Evolutionary conservation across 2,113 vertebrate genomes (phyloP).

Genomic region (Dolichallabes microphthalmus): DNA sequence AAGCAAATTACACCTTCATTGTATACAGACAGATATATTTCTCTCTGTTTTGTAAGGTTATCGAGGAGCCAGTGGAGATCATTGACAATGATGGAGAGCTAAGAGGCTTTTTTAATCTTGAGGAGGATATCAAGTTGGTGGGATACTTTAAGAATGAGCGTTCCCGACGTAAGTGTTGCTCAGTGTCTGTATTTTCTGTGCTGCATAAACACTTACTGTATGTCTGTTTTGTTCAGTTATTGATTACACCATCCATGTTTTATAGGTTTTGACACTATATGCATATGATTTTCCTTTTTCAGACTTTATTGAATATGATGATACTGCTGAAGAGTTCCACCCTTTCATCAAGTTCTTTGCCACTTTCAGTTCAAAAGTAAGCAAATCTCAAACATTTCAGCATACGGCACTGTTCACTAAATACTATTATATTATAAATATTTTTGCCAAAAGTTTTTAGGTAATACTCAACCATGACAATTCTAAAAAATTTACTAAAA

Average conservation of each 20-base stretch:
- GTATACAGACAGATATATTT: not conserved
- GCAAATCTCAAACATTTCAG: not conserved
- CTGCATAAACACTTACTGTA: not conserved
- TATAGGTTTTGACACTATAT: not conserved
- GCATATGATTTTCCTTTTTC: slow-evolving; percentile 37
- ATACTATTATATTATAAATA: not conserved
- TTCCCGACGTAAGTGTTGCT: slow-evolving; percentile 78
- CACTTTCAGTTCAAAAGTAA: slow-evolving; percentile 88
- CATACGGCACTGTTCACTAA: not conserved
- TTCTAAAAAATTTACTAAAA: not conserved
- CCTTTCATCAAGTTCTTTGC: slow-evolving; percentile 90
- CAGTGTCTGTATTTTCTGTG: not conserved
- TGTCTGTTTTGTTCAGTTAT: not conserved
- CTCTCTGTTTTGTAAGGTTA: slow-evolving; percentile 65
- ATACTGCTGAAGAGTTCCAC: slow-evolving; percentile 88
- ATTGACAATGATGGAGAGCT: slow-evolving; percentile 84
- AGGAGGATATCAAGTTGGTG: slow-evolving; percentile 86
- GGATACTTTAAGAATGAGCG: slow-evolving; percentile 87
- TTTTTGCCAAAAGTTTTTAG: not conserved
- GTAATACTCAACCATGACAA: not conserved
- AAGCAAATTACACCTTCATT: not conserved
- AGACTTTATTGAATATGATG: slow-evolving; percentile 86
- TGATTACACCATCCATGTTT: not conserved
- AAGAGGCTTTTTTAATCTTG: slow-evolving; percentile 83
- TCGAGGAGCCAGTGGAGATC: slow-evolving; percentile 84